Evolutionary conservation across 2,888 invertebrate genomes (phyloP).

Genomic region (Ceramica pisi): DNA sequence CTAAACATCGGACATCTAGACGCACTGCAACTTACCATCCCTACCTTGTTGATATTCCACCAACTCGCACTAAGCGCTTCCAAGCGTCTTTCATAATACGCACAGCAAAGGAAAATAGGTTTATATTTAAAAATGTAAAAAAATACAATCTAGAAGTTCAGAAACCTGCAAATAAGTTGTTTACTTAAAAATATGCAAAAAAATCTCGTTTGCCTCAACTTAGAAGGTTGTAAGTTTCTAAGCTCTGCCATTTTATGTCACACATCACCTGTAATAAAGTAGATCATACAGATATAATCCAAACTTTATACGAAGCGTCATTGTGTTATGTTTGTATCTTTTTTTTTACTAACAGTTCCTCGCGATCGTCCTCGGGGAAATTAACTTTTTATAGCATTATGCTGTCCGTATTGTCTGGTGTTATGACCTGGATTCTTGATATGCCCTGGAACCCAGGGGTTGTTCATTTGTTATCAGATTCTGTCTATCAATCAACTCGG

Average conservation of each 20-base stretch:
- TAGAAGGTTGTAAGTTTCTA: not conserved
- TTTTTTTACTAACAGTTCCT: conserved; percentile 17
- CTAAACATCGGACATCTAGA: no score
- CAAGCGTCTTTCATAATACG: no score
- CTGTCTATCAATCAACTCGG: not conserved
- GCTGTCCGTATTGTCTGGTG: conserved; percentile 19
- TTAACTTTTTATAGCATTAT: conserved; percentile 42
- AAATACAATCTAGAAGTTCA: no score
- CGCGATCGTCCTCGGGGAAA: conserved; percentile 39
- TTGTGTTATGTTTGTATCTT: conserved; percentile 16
- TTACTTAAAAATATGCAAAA: no score
- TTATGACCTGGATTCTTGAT: conserved; percentile 35
- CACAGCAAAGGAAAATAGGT: no score
- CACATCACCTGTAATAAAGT: not conserved
- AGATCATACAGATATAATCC: not conserved
- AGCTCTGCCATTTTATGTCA: not conserved
- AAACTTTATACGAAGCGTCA: conserved; percentile 20
- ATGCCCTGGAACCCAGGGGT: not conserved
- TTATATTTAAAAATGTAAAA: no score
- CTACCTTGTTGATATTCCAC: no score
- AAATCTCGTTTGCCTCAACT: not conserved
- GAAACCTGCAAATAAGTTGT: no score
- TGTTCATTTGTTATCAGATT: conserved; percentile 11
- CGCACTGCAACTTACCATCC: no score
- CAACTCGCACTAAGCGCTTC: no score